phyloP scores from a whole-genome alignment of 2,113 vertebrate genomes.

The Narcine bancroftii region DNA sequence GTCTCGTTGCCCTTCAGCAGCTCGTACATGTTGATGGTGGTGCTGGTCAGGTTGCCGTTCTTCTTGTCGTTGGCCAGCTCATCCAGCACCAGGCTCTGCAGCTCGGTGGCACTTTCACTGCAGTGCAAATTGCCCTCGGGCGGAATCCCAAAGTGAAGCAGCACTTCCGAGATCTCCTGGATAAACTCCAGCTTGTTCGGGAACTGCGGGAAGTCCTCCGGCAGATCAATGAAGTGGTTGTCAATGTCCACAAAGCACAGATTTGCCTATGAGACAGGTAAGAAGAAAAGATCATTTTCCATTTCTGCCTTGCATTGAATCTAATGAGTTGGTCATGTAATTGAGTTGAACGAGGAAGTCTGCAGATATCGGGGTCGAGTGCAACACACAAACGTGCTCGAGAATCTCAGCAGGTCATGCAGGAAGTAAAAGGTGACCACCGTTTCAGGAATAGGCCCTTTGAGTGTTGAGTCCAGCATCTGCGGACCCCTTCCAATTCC shows the following conservation, averaged over 20 bases:
- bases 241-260: constrained; percentile 94
- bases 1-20: constrained; percentile 75
- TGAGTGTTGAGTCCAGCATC: too few species aligned
- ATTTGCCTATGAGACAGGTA: constrained; percentile 65
- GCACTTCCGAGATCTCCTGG: constrained; percentile 80
- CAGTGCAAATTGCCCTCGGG: constrained; percentile 58
- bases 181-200: constrained; percentile 83
- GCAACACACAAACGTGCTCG: too few species aligned
- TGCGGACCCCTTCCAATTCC: too few species aligned
- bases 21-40: constrained; percentile 72
- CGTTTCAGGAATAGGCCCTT: too few species aligned
- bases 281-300: constrained; percentile 3
- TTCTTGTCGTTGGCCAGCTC: constrained; percentile 82
- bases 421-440: too few species aligned
- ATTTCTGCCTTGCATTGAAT: background rate
- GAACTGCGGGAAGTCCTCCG: constrained; percentile 85
- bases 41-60: constrained; percentile 78
- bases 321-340: background rate
- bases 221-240: constrained; percentile 79
- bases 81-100: constrained; percentile 71
- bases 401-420: too few species aligned
- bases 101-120: constrained; percentile 60
- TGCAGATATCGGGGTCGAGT: too few species aligned
- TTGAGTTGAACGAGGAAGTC: too few species aligned
- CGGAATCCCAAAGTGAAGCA: constrained; percentile 71